Evolutionary conservation across 1,140 invertebrate species (phyloP).

Genomic region (Bombus pyrosoma): DNA sequence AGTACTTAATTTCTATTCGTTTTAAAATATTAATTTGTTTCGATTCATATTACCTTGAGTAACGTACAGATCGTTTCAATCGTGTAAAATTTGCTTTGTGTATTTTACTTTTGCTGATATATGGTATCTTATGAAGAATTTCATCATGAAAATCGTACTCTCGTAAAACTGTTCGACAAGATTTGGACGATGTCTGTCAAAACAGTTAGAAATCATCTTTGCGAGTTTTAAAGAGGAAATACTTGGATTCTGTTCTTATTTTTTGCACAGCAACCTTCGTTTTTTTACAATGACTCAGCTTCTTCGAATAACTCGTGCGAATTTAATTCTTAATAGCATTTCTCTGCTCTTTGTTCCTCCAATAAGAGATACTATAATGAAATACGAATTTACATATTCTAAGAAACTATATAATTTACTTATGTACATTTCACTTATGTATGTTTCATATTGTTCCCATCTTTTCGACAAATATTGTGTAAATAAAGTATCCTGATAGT

Average conservation of each 20-base stretch:
- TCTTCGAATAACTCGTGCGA: not conserved
- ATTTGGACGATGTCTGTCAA: conserved; percentile 6
- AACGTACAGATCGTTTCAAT: not conserved
- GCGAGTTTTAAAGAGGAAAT: not conserved
- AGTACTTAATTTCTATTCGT: too few relatives aligned
- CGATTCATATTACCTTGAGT: not conserved
- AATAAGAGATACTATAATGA: not conserved
- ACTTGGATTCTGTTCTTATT: not conserved
- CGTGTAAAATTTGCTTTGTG: not conserved
- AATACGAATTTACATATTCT: not conserved
- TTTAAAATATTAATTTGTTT: not conserved
- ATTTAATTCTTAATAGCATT: not conserved
- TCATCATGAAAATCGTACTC: not conserved
- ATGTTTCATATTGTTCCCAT: not conserved
- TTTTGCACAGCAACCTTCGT: not conserved
- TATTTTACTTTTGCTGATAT: not conserved
- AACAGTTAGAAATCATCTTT: conserved; percentile 15
- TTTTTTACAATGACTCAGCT: not conserved
- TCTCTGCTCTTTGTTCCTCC: not conserved
- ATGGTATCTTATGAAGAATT: not conserved
- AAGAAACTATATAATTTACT: not conserved
- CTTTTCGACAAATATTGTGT: not conserved
- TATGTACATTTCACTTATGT: not conserved
- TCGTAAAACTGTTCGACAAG: conserved; percentile 17
- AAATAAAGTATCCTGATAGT: not conserved